A percentile compares a stretch with the other conserved stretches of the same genome.
phyloP scores from a whole-genome alignment of 2,888 invertebrate genomes.

The Atethmia centrago region DNA sequence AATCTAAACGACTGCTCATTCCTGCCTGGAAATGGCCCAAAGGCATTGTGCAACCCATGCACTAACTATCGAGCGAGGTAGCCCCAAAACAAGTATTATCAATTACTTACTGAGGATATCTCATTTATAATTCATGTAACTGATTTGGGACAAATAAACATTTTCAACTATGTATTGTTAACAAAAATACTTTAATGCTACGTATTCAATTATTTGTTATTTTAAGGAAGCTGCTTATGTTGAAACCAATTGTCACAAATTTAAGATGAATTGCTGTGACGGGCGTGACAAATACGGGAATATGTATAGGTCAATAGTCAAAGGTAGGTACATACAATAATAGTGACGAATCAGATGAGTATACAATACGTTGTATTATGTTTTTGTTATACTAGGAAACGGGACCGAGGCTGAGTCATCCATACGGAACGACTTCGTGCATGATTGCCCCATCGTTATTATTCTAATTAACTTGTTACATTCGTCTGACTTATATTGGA shows the following conservation, averaged over 20 bases:
- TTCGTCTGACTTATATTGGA: constrained; percentile 25
- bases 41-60: constrained; percentile 17
- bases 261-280: constrained; percentile 6
- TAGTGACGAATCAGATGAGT: constrained; percentile 65
- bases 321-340: constrained; percentile 42
- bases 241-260: constrained; percentile 9
- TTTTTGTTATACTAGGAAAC: constrained; percentile 72
- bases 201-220: neutral
- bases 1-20: constrained; percentile 42
- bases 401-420: constrained; percentile 76
- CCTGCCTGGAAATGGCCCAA: constrained; percentile 1
- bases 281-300: constrained; percentile 43
- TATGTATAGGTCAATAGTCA: constrained; percentile 52
- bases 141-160: no score
- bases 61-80: no score
- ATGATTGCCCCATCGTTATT: constrained; percentile 67
- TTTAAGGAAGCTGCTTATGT: constrained; percentile 10
- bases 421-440: constrained; percentile 74
- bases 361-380: constrained; percentile 61
- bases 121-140: no score
- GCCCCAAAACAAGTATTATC: no score
- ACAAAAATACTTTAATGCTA: neutral
- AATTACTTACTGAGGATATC: no score
- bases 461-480: constrained; percentile 59
- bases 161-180: neutral